Percentiles rank a stretch among this genome's conserved stretches.
phyloP scores from a whole-genome alignment of 2,113 vertebrate genomes.

The Gambusia affinis region DNA sequence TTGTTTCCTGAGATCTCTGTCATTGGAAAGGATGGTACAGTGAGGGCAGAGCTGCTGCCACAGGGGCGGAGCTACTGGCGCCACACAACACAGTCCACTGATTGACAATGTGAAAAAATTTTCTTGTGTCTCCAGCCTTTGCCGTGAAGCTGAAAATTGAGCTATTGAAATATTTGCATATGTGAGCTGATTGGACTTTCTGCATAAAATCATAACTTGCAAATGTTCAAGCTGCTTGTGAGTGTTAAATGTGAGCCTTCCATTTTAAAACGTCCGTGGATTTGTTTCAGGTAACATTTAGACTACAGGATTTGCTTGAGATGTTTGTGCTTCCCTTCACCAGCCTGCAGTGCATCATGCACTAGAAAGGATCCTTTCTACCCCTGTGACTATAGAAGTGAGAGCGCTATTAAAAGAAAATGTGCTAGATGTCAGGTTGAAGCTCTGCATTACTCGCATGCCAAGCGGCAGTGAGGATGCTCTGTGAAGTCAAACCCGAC shows the following conservation, averaged over 20 bases:
- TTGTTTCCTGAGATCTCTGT: too few species aligned
- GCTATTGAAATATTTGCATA: too few species aligned
- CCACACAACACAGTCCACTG: too few species aligned
- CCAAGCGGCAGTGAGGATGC: background rate
- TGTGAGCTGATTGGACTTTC: constrained; percentile 10
- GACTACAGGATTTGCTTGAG: background rate
- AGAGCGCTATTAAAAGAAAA: background rate
- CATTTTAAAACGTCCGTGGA: background rate
- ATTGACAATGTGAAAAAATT: too few species aligned
- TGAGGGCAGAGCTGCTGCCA: too few species aligned
- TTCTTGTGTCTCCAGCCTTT: too few species aligned
- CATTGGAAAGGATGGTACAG: too few species aligned
- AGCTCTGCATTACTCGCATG: background rate
- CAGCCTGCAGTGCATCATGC: too few species aligned
- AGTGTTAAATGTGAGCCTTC: background rate
- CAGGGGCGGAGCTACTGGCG: too few species aligned
- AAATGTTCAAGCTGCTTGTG: background rate
- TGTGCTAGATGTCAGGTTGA: background rate
- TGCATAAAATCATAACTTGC: constrained; percentile 16
- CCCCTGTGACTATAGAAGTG: too few species aligned
- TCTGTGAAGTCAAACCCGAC: background rate
- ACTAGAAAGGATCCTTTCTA: background rate
- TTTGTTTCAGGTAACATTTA: background rate
- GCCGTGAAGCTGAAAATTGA: too few species aligned
- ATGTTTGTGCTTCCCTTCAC: too few species aligned